Conservation (phyloP, 2,797 vertebrate species). For the Selene dorsalis region DNA sequence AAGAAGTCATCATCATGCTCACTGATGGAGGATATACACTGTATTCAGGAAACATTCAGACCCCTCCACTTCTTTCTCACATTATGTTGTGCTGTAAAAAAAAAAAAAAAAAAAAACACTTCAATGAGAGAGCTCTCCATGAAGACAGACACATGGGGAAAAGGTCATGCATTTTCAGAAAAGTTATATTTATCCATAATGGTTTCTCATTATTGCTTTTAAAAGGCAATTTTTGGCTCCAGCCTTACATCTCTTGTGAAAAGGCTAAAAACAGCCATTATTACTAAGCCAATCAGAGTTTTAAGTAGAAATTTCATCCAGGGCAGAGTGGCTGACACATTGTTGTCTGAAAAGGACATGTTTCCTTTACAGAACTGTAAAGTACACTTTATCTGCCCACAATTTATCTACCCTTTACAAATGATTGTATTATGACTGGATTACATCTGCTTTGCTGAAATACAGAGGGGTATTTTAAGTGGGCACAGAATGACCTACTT, state of each 20-base stretch:
- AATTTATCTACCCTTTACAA: not conserved
- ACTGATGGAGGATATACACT: slow-evolving; percentile 6
- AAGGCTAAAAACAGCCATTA: not conserved
- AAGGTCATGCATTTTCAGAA: slow-evolving; percentile 1
- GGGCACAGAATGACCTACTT: not conserved
- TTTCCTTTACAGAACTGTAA: not conserved
- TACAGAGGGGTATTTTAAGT: not conserved
- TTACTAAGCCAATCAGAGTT: not conserved
- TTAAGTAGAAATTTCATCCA: not conserved
- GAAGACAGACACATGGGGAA: not conserved
- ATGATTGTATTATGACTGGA: not conserved
- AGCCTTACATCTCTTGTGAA: not conserved
- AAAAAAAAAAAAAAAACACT: not conserved
- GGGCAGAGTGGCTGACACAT: not conserved
- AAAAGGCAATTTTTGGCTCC: not conserved
- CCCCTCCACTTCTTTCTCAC: not conserved
- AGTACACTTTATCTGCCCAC: not conserved
- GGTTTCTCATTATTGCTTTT: slow-evolving; percentile 11
- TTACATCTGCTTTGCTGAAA: not conserved
- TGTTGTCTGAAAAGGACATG: not conserved
- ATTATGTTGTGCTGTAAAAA: not conserved
- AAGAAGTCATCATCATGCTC: slow-evolving; percentile 20
- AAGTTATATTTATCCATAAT: slow-evolving; percentile 1
- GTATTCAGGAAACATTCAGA: not conserved
- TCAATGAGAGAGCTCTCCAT: slow-evolving; percentile 9